Conservation (phyloP, 53 echinoderm and acorn worm genomes). For the Apostichopus leukothele region DNA sequence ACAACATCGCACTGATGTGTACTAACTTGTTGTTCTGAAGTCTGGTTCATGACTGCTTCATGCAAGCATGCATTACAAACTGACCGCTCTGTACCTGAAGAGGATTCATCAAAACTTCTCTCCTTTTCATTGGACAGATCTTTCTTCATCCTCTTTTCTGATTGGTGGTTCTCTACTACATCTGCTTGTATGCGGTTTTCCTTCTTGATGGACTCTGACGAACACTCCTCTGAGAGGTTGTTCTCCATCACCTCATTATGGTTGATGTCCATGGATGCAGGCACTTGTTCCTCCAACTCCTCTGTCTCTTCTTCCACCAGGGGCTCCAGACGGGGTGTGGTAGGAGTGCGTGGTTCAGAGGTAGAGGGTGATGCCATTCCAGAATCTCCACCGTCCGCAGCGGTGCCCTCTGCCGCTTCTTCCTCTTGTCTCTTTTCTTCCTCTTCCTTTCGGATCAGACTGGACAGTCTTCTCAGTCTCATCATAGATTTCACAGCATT, state of each 20-base stretch:
- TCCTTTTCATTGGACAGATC: slow-evolving; percentile 15
- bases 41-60: neutral
- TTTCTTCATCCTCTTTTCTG: slow-evolving; percentile 3
- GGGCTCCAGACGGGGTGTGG: slow-evolving; percentile 35
- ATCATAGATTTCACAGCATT: slow-evolving; percentile 96
- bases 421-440: slow-evolving; percentile 21
- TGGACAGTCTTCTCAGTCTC: slow-evolving; percentile 86
- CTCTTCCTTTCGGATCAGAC: slow-evolving; percentile 59
- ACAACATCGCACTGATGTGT: neutral
- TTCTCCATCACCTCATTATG: slow-evolving; percentile 38
- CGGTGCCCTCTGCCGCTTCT: slow-evolving; percentile 24
- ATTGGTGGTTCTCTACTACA: neutral
- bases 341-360: slow-evolving; percentile 13
- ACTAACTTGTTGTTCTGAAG: neutral
- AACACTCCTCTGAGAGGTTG: slow-evolving; percentile 3
- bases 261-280: slow-evolving; percentile 10
- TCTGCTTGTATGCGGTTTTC: neutral
- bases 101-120: neutral
- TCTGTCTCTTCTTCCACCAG: slow-evolving; percentile 28
- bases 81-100: slow-evolving; percentile 16
- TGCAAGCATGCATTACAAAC: slow-evolving; percentile 20
- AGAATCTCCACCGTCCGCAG: slow-evolving; percentile 18
- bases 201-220: neutral
- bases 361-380: slow-evolving; percentile 30
- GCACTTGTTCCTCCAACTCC: neutral